Evolutionary conservation across 1,140 invertebrate species (phyloP).

Genomic region (Pissodes strobi): DNA sequence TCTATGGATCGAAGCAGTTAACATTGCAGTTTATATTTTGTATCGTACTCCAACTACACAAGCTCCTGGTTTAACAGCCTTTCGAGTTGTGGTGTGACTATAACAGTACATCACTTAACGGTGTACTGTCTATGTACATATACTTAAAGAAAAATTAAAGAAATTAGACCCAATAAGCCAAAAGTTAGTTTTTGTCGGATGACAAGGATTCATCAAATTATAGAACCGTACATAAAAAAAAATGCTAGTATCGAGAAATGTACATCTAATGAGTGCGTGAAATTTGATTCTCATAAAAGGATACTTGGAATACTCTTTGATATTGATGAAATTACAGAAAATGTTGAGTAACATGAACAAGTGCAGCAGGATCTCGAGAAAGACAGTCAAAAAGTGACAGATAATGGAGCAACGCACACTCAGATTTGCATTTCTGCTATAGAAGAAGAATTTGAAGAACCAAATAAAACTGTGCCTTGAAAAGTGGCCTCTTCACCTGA

Average conservation of each 20-base stretch:
- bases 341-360: no score
- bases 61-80: constrained; percentile 20
- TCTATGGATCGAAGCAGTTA: constrained; percentile 57
- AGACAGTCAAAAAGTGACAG: neutral
- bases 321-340: no score
- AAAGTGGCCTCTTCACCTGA: constrained; percentile 42
- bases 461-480: constrained; percentile 48
- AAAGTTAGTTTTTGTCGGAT: constrained; percentile 36
- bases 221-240: no score
- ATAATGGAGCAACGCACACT: constrained; percentile 40
- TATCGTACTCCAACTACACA: constrained; percentile 49
- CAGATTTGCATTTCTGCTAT: no score
- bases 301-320: no score
- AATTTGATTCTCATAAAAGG: neutral
- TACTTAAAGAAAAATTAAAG: constrained; percentile 30
- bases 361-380: constrained; percentile 23
- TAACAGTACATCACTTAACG: constrained; percentile 32
- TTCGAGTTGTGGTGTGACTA: constrained; percentile 36
- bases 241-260: no score
- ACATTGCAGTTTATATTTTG: constrained; percentile 56
- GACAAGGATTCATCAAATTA: no score
- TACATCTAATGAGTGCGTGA: no score
- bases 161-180: constrained; percentile 38
- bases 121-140: constrained; percentile 40
- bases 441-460: constrained; percentile 45